Evolutionary conservation across 2,113 vertebrate species (phyloP), one percentile per base, ranked within the genome.

Genomic region (Psittacara wagleri): DNA sequence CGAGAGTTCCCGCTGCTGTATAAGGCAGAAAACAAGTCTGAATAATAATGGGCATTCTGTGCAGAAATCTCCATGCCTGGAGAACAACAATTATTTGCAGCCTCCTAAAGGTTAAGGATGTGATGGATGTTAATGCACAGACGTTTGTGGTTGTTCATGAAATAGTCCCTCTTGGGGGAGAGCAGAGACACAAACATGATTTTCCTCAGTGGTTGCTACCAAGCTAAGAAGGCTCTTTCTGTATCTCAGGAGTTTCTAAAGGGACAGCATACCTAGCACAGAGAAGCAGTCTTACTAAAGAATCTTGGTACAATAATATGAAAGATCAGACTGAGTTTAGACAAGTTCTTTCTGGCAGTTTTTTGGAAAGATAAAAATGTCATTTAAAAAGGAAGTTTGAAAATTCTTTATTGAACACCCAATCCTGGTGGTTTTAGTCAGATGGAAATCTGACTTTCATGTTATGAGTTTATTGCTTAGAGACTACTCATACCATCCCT

Each of bases 11-110:
- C 0, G 0, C 86, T 95, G 57, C 75, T 90, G 49, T 62, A 35
- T 90, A 91, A 89, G 33, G 62, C 88, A 90, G 92, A 93, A 92
- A 96, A 90, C 64, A 95, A 74, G 49, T 73, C 89, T 86, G 33
- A 91, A 89, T 77, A 95, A 89, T 87, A 86, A 78, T 0, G 5
- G 63, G 9, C 72, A 88, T 88, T 96, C 51, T 91, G 66, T 94
- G 66, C 31, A 77, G 72, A 90, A 95, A 86, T 74, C 64, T 93
- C 52, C 28, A 33, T 66, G 82, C 25, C 52, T 85, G 51, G 78
- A 89, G 66, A 95, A 37, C 1, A 13, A 44, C 57, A 67, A 72
- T 85, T 87, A 64, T 91, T 96, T 94, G 61, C 80, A 89, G 51
- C 43, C 73, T 95, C 29, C 54, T 94, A 94, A 96, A 93, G 57